Evolutionary conservation across 1,140 invertebrate genomes (phyloP).

Genomic region (Brachionus angularis): DNA sequence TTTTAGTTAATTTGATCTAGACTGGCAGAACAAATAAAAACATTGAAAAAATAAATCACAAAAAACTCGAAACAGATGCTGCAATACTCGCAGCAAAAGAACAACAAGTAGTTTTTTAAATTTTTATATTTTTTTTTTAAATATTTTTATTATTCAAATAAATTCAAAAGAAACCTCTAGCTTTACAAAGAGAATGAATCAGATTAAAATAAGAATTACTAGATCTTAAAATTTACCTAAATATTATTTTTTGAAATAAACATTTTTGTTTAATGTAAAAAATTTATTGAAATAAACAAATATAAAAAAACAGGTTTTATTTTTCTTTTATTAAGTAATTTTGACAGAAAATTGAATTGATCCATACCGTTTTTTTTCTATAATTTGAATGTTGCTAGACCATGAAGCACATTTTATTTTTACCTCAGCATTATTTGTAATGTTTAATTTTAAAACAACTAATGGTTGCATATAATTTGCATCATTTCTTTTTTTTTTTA

Average conservation of each 20-base stretch:
- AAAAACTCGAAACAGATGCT: background rate
- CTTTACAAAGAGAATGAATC: background rate
- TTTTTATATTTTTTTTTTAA: background rate
- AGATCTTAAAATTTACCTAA: background rate
- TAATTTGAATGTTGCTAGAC: background rate
- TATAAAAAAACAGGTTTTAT: background rate
- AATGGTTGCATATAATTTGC: constrained; percentile 1
- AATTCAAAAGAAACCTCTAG: background rate
- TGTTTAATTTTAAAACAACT: background rate
- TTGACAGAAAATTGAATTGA: constrained; percentile 1
- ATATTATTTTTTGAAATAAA: background rate
- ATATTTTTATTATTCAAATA: background rate
- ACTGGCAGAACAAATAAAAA: constrained; percentile 38
- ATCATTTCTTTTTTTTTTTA: background rate
- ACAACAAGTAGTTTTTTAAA: background rate
- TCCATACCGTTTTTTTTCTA: constrained; percentile 6
- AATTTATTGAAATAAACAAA: background rate
- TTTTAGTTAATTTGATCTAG: background rate
- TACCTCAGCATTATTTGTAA: background rate
- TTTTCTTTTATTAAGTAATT: background rate
- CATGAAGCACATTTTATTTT: background rate
- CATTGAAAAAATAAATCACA: background rate
- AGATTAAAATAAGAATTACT: background rate
- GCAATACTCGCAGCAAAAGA: background rate
- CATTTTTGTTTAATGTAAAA: background rate